Conservation (phyloP, 2,797 vertebrate genomes). For the Phalloptychus januarius region DNA sequence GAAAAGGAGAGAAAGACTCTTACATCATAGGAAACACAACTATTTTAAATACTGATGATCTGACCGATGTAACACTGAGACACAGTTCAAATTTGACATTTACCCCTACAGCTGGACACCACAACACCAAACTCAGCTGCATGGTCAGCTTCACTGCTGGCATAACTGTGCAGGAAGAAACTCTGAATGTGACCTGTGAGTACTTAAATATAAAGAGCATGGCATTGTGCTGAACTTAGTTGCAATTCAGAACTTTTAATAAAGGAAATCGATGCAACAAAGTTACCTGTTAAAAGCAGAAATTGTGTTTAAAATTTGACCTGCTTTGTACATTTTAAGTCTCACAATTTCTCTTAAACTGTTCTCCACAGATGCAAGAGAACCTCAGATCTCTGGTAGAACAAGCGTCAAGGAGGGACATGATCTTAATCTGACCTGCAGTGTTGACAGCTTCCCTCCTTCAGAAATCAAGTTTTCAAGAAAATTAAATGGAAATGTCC, state of each 20-base stretch:
- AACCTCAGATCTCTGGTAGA: neutral
- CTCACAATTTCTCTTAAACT: neutral
- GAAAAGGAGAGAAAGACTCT: neutral
- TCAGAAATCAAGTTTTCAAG: neutral
- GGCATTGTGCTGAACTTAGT: neutral
- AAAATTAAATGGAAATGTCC: neutral
- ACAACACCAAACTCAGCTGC: neutral
- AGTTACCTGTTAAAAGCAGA: neutral
- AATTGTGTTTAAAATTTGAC: neutral
- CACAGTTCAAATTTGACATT: neutral
- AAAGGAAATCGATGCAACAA: neutral
- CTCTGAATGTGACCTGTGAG: constrained; percentile 53
- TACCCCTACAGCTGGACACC: neutral
- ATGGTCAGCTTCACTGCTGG: constrained; percentile 21
- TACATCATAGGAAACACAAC: constrained; percentile 9
- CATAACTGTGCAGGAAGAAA: constrained; percentile 22
- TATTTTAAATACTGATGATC: neutral
- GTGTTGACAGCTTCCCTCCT: constrained; percentile 49
- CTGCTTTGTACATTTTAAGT: neutral
- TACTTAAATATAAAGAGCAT: constrained; percentile 7
- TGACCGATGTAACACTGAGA: neutral
- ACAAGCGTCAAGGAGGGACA: constrained; percentile 24
- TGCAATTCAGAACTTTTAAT: neutral
- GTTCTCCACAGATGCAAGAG: neutral
- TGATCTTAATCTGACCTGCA: constrained; percentile 57